Percentiles rank a stretch among this genome's conserved stretches.
These are phyloP conservation scores for Syrphus vitripennis DNA, from an alignment of 2,888 invertebrate species.

Conservation along the genomic window DNA sequence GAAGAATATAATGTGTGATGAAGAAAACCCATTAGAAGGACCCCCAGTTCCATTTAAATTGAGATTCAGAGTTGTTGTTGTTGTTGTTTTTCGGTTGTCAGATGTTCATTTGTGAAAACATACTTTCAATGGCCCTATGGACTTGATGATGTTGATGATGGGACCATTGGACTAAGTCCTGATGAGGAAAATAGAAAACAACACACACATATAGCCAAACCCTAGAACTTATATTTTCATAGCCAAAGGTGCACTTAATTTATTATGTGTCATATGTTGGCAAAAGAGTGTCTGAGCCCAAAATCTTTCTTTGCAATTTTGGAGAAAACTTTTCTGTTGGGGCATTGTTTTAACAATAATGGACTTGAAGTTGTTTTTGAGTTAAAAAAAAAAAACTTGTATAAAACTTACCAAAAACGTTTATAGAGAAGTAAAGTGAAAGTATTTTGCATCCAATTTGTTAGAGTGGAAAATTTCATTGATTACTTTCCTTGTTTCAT, in stretches of 20 bases:
- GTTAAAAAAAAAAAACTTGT: too few relatives aligned
- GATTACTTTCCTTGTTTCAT: too few relatives aligned
- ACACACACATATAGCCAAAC: background rate
- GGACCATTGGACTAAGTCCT: background rate
- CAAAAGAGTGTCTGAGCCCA: background rate
- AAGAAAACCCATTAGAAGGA: slow-evolving; percentile 44
- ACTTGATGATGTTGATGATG: background rate
- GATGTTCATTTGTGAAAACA: slow-evolving; percentile 8
- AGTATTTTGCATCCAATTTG: too few relatives aligned
- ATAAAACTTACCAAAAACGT: too few relatives aligned
- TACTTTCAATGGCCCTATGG: background rate
- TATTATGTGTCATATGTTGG: background rate
- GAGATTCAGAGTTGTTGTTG: background rate
- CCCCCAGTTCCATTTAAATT: background rate
- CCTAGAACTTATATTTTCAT: background rate
- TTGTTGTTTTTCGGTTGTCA: background rate
- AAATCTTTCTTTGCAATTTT: background rate
- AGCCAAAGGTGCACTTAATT: slow-evolving; percentile 8
- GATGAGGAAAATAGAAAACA: background rate
- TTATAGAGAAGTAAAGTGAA: too few relatives aligned
- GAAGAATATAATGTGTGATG: slow-evolving; percentile 48
- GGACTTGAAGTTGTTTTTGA: background rate
- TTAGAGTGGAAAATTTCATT: too few relatives aligned
- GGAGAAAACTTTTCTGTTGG: background rate
- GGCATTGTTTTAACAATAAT: background rate